These are phyloP conservation scores for Syngnathus typhle DNA, from an alignment of 2,113 vertebrate genomes.

Conservation along the genomic window DNA sequence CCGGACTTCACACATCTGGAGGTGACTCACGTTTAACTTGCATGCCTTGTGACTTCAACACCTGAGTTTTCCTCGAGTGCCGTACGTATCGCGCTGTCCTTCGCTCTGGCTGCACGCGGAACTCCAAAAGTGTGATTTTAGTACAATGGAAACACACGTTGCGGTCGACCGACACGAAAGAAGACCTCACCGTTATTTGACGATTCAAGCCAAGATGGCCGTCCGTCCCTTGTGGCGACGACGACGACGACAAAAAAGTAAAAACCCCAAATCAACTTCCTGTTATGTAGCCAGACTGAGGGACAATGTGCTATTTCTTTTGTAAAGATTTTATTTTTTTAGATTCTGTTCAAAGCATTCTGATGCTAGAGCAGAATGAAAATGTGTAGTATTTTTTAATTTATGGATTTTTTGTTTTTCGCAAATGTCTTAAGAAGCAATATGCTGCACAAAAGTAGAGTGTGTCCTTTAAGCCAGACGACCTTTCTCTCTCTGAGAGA, in stretches of 20 bases:
- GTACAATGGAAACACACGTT: not conserved
- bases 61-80: constrained; percentile 68
- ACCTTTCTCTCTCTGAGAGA: constrained; percentile 46
- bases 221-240: constrained; percentile 16
- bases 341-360: constrained; percentile 43
- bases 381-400: constrained; percentile 67
- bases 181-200: not conserved
- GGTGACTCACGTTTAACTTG: constrained; percentile 69
- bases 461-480: constrained; percentile 60
- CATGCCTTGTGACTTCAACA: constrained; percentile 75
- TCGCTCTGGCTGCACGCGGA: constrained; percentile 61
- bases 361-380: constrained; percentile 31
- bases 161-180: not conserved
- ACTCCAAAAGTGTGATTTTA: constrained; percentile 6
- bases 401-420: constrained; percentile 56
- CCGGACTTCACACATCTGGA: constrained; percentile 29
- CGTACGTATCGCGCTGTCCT: constrained; percentile 62
- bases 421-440: constrained; percentile 75
- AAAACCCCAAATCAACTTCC: constrained; percentile 29
- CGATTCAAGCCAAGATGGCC: constrained; percentile 10
- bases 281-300: constrained; percentile 63
- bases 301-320: constrained; percentile 61
- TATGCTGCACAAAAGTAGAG: constrained; percentile 71
- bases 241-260: not conserved
- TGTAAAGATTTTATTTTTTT: constrained; percentile 19